A percentile compares a stretch with the other conserved stretches of the same genome.
phyloP scores from a whole-genome alignment of 2,797 vertebrate genomes.

The Peromyscus eremicus region DNA sequence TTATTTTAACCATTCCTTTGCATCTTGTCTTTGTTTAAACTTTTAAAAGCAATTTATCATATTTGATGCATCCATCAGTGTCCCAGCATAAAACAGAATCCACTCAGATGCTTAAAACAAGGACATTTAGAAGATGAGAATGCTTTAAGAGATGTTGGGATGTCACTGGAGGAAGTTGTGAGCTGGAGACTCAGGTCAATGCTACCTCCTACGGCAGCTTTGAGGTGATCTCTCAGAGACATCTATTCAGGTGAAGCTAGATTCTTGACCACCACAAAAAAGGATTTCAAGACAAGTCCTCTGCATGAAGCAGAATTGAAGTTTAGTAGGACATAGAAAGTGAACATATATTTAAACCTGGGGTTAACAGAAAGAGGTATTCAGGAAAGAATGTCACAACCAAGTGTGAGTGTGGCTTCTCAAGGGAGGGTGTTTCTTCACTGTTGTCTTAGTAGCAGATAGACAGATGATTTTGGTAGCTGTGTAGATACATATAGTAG shows the following conservation, averaged over 20 bases:
- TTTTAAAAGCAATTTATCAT: slow-evolving; percentile 56
- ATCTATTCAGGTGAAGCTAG: neutral
- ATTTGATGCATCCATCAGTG: neutral
- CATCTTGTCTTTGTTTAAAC: slow-evolving; percentile 54
- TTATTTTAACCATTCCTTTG: slow-evolving; percentile 41
- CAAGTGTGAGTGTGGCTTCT: neutral
- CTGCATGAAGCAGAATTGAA: neutral
- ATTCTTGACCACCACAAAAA: neutral
- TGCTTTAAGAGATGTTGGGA: neutral
- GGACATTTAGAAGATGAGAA: neutral
- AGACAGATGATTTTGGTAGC: neutral
- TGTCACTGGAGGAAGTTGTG: neutral
- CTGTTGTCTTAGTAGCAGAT: neutral
- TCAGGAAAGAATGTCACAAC: neutral
- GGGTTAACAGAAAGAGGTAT: neutral
- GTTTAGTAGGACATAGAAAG: neutral
- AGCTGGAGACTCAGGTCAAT: neutral
- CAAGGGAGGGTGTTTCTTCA: neutral
- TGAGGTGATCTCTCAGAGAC: neutral
- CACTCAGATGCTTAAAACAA: neutral
- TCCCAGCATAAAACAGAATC: slow-evolving; percentile 5
- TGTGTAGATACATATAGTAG: neutral
- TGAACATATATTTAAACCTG: neutral
- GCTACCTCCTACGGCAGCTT: neutral
- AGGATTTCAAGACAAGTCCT: neutral